Conservation (phyloP, 1,140 invertebrate species). For the roundworm (Caenorhabditis elegans) region WBcel235 BX284605.5:1173001-1173500, state of each 20-base stretch:
- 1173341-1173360: constrained; percentile 53
- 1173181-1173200: constrained; percentile 47
- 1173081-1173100: constrained; percentile 52
- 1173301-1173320: constrained; percentile 50
- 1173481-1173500: constrained; percentile 79
- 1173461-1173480: constrained; percentile 80
- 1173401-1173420: constrained; percentile 71
- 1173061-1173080: too few species aligned
- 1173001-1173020: too few species aligned
- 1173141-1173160: constrained; percentile 45
- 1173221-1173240: constrained; percentile 50
- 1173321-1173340: constrained; percentile 52
- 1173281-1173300: constrained; percentile 54
- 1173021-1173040: too few species aligned
- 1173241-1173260: constrained; percentile 51
- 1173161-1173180: constrained; percentile 49
- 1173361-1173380: constrained; percentile 45
- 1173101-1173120: constrained; percentile 50
- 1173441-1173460: constrained; percentile 83
- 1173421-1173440: constrained; percentile 91
- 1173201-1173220: constrained; percentile 42
- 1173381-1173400: constrained; percentile 44
- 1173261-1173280: constrained; percentile 45
- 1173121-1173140: constrained; percentile 47
- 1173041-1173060: too few species aligned